These are phyloP conservation scores for Calcarius lapponicus DNA, from an alignment of 2,797 vertebrate species.

Conservation along the genomic window DNA sequence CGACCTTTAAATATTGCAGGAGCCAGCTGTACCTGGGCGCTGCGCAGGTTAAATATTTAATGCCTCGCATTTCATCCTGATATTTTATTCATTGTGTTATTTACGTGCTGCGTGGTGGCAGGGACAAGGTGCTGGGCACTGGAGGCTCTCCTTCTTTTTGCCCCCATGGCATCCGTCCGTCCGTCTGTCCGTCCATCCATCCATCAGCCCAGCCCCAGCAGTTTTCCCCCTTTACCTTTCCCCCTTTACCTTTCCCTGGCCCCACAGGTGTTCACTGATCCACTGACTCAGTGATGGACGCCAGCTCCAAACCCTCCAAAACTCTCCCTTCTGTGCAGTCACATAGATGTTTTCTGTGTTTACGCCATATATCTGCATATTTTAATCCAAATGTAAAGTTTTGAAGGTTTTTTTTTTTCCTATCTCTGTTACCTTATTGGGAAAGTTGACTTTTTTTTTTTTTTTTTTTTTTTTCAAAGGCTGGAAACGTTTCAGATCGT, in stretches of 20 bases:
- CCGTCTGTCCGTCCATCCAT: neutral
- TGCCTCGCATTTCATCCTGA: constrained; percentile 18
- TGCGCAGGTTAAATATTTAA: constrained; percentile 46
- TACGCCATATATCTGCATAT: rapidly evolving
- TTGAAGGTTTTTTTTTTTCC: neutral
- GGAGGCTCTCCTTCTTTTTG: neutral
- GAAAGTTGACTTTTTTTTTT: neutral
- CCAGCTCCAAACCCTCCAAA: neutral
- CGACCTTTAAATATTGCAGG: neutral
- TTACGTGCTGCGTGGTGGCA: neutral
- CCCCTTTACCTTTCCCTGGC: neutral
- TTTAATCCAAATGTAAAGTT: neutral
- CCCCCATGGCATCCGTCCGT: rapidly evolving
- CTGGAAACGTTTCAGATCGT: neutral
- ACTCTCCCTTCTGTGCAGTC: neutral
- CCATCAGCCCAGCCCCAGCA: neutral
- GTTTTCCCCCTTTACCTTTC: too few relatives aligned
- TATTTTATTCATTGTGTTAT: constrained; percentile 51
- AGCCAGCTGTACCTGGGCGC: neutral
- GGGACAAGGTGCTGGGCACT: neutral
- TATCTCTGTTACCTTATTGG: neutral
- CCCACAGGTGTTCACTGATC: rapidly evolving
- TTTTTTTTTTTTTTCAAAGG: too few relatives aligned
- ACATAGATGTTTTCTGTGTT: rapidly evolving
- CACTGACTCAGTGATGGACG: neutral